Base-by-base conservation (phyloP, 2,113 vertebrate species). In the Pangasianodon hypophthalmus region DNA sequence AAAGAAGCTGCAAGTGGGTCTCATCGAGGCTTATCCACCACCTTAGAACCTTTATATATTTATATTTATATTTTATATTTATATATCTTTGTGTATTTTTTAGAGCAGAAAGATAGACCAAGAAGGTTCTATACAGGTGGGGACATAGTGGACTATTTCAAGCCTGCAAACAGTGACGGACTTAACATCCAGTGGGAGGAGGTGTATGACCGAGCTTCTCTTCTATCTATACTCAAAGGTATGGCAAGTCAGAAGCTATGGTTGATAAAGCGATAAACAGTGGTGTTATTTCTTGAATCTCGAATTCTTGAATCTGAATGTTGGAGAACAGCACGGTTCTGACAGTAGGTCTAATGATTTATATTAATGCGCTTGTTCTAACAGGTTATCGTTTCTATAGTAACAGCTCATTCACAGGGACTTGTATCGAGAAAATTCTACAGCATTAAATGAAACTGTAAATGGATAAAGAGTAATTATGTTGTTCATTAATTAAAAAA, bases 71-170 rank as follows among this genome's bases (percentile, higher is more conserved):
- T 19, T 18, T 80, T 1, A 48, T 41, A 41, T 85, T 11, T 46
- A 16, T 67, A 26, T 46, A 32, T 19, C 7, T 81, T 80, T 54
- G 26, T 69, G 84, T 18, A 85, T 90, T 84, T 18, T 29, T 67
- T 88, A 94, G 95, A 91, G 87, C 92, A 94, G 10, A 82, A 29
- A 85, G 93, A 91, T 3, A 88, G 95, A 69, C 87, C 90, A 19
- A 93, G 62, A 86, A 91, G 83, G 19, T 97, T 96, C 93, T 97
- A 97, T 80, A 93, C 96, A 0, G 97, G 97, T 16, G 96, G 97
- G 91, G 94, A 96, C 91, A 93, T 97, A 90, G 87, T 96, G 82
- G 95, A 96, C 32, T 95, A 95, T 85, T 95, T 97, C 52, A 93
- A 94, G 85, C 93, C 88, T 0, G 75, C 50, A 0, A 85, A 92